Conservation (phyloP, 2,888 invertebrate genomes). For the Endotricha flammealis region DNA sequence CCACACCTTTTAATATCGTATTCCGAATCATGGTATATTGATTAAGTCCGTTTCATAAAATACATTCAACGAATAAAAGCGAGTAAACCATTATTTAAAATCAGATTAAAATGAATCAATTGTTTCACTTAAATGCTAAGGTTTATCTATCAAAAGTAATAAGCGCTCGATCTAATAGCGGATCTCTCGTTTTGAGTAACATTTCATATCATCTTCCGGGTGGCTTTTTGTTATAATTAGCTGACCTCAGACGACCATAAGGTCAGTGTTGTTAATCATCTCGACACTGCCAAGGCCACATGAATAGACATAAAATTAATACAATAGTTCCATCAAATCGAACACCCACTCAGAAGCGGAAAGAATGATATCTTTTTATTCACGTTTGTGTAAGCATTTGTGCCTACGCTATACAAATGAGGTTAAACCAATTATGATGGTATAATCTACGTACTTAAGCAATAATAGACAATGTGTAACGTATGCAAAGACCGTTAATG, state of each 20-base stretch:
- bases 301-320: background rate
- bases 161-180: conserved; percentile 25
- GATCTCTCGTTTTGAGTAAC: conserved; percentile 53
- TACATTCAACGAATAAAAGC: too few species aligned
- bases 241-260: conserved; percentile 44
- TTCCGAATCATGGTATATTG: too few species aligned
- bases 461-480: background rate
- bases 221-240: conserved; percentile 52
- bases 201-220: conserved; percentile 55
- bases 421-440: conserved; percentile 7
- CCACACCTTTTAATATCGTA: too few species aligned
- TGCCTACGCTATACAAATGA: conserved; percentile 7
- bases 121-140: too few species aligned
- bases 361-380: conserved; percentile 7
- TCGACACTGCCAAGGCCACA: conserved; percentile 42
- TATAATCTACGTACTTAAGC: background rate
- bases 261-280: conserved; percentile 48
- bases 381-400: background rate
- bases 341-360: conserved; percentile 3
- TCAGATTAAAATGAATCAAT: too few species aligned
- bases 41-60: too few species aligned
- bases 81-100: too few species aligned
- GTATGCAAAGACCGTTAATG: too few species aligned
- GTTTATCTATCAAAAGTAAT: conserved; percentile 5
- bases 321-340: conserved; percentile 9